Evolutionary conservation across 2,797 vertebrate species (phyloP).

Genomic region (Microtus californicus): DNA sequence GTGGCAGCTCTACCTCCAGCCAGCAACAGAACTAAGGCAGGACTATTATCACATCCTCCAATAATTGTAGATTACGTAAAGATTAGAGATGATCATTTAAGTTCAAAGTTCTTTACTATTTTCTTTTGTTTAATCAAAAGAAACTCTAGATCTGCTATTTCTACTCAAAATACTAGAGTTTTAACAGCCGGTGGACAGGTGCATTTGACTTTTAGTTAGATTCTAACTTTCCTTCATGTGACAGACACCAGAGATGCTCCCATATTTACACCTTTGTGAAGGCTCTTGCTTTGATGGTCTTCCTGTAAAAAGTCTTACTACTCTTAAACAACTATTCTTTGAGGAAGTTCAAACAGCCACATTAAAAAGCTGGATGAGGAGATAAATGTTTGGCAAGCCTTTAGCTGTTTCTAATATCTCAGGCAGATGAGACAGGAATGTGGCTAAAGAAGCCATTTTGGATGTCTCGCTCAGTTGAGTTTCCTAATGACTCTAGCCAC

Average conservation of each 20-base stretch:
- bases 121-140: conserved; percentile 59
- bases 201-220: conserved; percentile 35
- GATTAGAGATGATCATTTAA: conserved; percentile 64
- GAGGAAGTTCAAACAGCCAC: conserved; percentile 22
- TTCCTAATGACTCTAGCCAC: background rate
- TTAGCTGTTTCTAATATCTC: background rate
- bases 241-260: background rate
- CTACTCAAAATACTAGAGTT: conserved; percentile 53
- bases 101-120: conserved; percentile 62
- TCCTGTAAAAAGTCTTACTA: conserved; percentile 2
- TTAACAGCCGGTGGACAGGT: background rate
- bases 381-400: background rate
- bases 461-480: background rate
- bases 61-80: conserved; percentile 66
- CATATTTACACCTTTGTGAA: background rate
- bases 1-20: conserved; percentile 34
- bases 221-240: conserved; percentile 36
- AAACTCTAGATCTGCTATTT: conserved; percentile 37
- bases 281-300: background rate
- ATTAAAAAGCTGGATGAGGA: background rate
- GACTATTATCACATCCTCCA: conserved; percentile 44
- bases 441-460: conserved; percentile 44
- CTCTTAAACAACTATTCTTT: background rate
- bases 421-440: background rate
- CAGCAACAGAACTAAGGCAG: conserved; percentile 52